Base-by-base conservation (phyloP, 2,797 vertebrate genomes). In the Helarctos malayanus region DNA sequence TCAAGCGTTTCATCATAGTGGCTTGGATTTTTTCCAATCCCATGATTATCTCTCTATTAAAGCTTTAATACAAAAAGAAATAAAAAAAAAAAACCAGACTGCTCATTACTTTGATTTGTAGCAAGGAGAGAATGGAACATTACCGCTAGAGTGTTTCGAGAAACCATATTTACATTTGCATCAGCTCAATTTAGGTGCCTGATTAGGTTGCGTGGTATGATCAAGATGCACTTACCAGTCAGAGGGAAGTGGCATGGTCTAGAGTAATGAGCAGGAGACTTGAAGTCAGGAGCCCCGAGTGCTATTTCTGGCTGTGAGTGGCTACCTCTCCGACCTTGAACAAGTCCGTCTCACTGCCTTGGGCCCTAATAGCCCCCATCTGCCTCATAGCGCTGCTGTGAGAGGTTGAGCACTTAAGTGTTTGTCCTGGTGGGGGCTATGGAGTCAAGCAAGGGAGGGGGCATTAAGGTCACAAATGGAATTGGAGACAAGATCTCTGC, bases 21-120 rank as follows among this genome's bases (percentile, higher is more conserved):
- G 61, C 68, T 97, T 98, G 97, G 97, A 96, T 89, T 97, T 98
- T 91, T 98, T 97, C 97, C 97, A 97, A 86, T 95, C 63, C 82
- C 94, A 95, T 97, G 96, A 98, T 98, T 97, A 97, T 98, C 97
- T 98, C 97, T 97, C 96, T 98, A 98, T 97, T 98, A 97, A 98
- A 97, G 96, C 94, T 91, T 98, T 98, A 98, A 98, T 97, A 98
- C 97, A 97, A 97, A 98, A 97, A 96, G 95, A 97, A 97, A 97
- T 96, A 92, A 89, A 89, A 97, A 95, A 89, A 47, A 80, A 73
- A 38, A 38, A 38, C 38, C 89, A 97, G 88, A 94, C 95, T 96
- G 95, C 94, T 98, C 97, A 97, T 98, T 97, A 97, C 95, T 98
- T 97, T 98, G 98, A 98, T 98, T 98, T 98, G 97, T 97, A 98